A percentile compares a stretch with the other conserved stretches of the same genome.
These are phyloP conservation scores for Drosophila sucinea DNA, from an alignment of 1,140 invertebrate species.

Conservation along the genomic window DNA sequence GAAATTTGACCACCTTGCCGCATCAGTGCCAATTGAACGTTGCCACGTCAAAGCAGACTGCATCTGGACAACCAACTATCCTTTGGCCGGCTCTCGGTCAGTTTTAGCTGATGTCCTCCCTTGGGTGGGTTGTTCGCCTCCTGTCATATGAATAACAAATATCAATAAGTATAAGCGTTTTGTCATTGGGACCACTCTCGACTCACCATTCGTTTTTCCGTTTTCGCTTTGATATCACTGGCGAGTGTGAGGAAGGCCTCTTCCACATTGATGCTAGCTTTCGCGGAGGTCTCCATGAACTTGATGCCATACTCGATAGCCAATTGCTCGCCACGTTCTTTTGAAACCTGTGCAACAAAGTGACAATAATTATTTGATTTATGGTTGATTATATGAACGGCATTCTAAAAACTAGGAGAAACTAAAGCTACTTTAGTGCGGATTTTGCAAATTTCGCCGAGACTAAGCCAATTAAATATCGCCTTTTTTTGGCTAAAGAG, in stretches of 20 bases:
- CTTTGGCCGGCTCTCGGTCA: slow-evolving; percentile 89
- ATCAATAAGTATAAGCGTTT: neutral
- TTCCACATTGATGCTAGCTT: slow-evolving; percentile 95
- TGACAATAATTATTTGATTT: neutral
- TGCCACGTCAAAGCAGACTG: slow-evolving; percentile 89
- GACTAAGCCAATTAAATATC: neutral
- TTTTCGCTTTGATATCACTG: slow-evolving; percentile 96
- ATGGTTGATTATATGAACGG: neutral
- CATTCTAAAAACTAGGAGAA: neutral
- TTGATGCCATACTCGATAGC: slow-evolving; percentile 96
- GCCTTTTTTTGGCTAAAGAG: neutral
- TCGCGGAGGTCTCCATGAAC: slow-evolving; percentile 97
- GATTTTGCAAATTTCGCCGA: neutral
- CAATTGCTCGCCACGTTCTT: slow-evolving; percentile 89
- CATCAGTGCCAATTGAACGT: slow-evolving; percentile 70
- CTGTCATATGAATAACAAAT: slow-evolving; percentile 80
- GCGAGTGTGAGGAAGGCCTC: slow-evolving; percentile 96
- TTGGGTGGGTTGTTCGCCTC: slow-evolving; percentile 92
- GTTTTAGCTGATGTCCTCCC: slow-evolving; percentile 88
- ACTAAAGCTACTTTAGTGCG: neutral
- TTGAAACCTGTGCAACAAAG: slow-evolving; percentile 84
- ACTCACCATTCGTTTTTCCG: slow-evolving; percentile 95
- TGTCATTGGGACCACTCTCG: neutral
- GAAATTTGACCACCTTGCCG: slow-evolving; percentile 75
- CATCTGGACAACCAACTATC: slow-evolving; percentile 89